A percentile compares a stretch with the other conserved stretches of the same genome.
phyloP scores from a whole-genome alignment of 2,113 vertebrate species.

The Pollimyrus isidori region DNA sequence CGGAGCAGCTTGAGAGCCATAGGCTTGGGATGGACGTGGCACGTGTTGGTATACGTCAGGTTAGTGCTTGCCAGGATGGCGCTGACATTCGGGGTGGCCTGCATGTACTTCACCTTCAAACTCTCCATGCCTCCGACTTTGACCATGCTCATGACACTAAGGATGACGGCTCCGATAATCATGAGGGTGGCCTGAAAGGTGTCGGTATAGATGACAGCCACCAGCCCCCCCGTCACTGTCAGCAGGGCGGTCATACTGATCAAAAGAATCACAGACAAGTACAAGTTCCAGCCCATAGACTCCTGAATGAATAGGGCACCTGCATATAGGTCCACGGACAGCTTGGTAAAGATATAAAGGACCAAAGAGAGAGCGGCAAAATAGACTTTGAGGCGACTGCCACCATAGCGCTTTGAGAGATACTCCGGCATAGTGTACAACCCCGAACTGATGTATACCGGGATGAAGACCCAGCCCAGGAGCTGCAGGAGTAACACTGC shows the following conservation, averaged over 20 bases:
- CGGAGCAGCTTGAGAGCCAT: conserved; percentile 78
- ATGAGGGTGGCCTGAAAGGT: conserved; percentile 81
- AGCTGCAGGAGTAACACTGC: conserved; percentile 91
- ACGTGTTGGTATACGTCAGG: conserved; percentile 75
- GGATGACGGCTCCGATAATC: conserved; percentile 85
- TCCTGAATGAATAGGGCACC: conserved; percentile 84
- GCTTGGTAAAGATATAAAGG: conserved; percentile 85
- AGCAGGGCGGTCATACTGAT: conserved; percentile 73
- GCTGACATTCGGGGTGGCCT: conserved; percentile 80
- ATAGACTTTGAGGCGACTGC: conserved; percentile 79
- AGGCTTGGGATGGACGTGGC: conserved; percentile 78
- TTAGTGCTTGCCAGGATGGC: conserved; percentile 77
- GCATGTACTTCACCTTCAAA: conserved; percentile 85
- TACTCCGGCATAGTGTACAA: conserved; percentile 87
- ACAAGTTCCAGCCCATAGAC: conserved; percentile 81
- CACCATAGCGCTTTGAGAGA: conserved; percentile 77
- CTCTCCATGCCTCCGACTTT: conserved; percentile 89
- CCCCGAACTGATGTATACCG: conserved; percentile 78
- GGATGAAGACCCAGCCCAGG: conserved; percentile 83
- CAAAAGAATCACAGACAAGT: conserved; percentile 78
- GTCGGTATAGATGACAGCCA: conserved; percentile 90
- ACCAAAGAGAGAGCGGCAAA: conserved; percentile 76
- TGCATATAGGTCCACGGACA: conserved; percentile 82
- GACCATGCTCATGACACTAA: conserved; percentile 79
- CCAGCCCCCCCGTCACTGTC: conserved; percentile 81